Conservation (phyloP, 2,797 vertebrate species). For the Silurus lanzhouensis region DNA sequence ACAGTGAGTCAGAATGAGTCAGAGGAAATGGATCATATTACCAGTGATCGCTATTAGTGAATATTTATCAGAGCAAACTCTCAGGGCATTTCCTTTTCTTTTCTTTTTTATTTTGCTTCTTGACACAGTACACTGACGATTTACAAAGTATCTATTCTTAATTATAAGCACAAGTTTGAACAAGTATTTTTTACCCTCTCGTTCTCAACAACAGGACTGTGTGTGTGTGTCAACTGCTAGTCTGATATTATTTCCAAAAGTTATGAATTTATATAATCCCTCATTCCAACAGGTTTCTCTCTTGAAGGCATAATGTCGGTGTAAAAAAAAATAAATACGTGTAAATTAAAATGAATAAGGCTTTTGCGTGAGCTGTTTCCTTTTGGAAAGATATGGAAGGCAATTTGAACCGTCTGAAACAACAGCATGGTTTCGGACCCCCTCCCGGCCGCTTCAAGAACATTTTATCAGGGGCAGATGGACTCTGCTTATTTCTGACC, state of each 20-base stretch:
- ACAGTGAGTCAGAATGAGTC: conserved; percentile 35
- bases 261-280: conserved; percentile 15
- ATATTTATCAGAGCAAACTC: conserved; percentile 33
- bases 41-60: conserved; percentile 35
- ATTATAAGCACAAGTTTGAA: neutral
- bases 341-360: conserved; percentile 34
- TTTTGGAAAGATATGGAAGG: conserved; percentile 23
- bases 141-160: neutral
- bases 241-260: conserved; percentile 23
- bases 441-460: neutral
- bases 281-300: neutral
- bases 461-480: conserved; percentile 32
- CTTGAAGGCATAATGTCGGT: neutral
- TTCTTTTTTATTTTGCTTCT: neutral
- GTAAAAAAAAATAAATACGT: conserved; percentile 7
- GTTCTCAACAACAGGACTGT: conserved; percentile 3
- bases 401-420: conserved; percentile 11
- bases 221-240: neutral
- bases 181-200: neutral
- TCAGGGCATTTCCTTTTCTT: neutral
- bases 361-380: conserved; percentile 16
- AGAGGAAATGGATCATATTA: conserved; percentile 36
- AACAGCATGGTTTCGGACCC: neutral
- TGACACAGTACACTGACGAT: neutral
- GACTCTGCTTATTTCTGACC: conserved; percentile 19